phyloP scores from a whole-genome alignment of 37 sponge, comb jelly and placozoan genomes.

The Cladorhizidae sp. region DNA sequence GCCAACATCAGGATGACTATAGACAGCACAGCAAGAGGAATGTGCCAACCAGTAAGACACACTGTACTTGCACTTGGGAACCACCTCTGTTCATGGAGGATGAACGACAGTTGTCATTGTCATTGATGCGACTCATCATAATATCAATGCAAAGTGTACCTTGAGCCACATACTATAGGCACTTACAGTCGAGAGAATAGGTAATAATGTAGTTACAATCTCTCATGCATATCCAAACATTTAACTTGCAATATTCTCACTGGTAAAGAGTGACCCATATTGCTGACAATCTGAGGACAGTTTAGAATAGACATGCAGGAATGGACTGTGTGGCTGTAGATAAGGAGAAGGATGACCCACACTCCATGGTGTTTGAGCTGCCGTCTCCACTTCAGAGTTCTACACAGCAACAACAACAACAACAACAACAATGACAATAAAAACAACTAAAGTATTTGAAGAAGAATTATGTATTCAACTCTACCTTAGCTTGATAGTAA shows the following conservation, averaged over 20 bases:
- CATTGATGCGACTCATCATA: no score
- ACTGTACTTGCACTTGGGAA: conserved; percentile 38
- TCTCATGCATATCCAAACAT: not conserved
- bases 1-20: conserved; percentile 36
- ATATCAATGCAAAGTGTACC: not conserved
- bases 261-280: not conserved
- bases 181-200: not conserved
- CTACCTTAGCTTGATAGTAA: conserved; percentile 17
- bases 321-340: conserved; percentile 57
- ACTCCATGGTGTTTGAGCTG: conserved; percentile 40
- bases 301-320: conserved; percentile 58
- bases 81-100: conserved; percentile 54
- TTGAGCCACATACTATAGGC: conserved; percentile 13
- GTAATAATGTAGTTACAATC: conserved; percentile 13
- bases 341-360: conserved; percentile 63
- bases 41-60: conserved; percentile 73
- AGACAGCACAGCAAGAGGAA: conserved; percentile 47
- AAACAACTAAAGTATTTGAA: not conserved
- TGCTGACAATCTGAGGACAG: conserved; percentile 40
- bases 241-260: not conserved
- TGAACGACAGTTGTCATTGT: no score
- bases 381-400: not conserved
- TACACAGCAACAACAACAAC: not conserved
- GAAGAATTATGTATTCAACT: not conserved
- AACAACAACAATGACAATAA: conserved; percentile 1